Conservation (phyloP, 2,888 invertebrate genomes). For the Synanthedon formicaeformis region DNA sequence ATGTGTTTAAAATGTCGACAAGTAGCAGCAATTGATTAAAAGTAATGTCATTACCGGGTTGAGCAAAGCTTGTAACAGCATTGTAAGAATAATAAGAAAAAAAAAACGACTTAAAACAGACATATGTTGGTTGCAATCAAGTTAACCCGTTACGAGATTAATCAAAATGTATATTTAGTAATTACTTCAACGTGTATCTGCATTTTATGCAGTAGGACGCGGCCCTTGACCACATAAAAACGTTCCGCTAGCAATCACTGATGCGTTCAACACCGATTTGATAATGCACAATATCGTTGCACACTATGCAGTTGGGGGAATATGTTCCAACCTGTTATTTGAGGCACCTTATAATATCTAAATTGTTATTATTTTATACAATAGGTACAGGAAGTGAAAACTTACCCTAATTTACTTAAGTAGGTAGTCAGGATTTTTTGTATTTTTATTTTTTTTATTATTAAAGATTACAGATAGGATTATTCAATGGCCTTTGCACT, state of each 20-base stretch:
- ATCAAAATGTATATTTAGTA: neutral
- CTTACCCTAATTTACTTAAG: no score
- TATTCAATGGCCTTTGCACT: no score
- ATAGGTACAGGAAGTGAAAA: no score
- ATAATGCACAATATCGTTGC: slow-evolving; percentile 41
- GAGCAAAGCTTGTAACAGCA: no score
- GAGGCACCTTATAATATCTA: neutral
- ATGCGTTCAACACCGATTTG: slow-evolving; percentile 45
- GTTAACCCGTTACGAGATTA: neutral
- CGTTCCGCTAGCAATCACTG: slow-evolving; percentile 39
- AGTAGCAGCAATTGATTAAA: no score
- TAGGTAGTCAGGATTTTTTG: no score
- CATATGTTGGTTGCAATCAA: neutral
- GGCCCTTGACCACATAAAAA: slow-evolving; percentile 36
- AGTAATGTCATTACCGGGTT: no score
- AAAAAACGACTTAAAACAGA: neutral
- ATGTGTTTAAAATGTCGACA: no score
- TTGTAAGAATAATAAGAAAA: neutral
- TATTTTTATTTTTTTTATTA: no score
- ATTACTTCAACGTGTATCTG: neutral
- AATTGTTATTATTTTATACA: no score
- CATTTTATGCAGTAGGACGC: slow-evolving; percentile 20
- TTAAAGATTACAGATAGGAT: no score
- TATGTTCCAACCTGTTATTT: slow-evolving; percentile 35
- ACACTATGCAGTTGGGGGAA: slow-evolving; percentile 26